Base-by-base conservation (phyloP, 2,113 vertebrate species). In the Mystacornis crossleyi region DNA sequence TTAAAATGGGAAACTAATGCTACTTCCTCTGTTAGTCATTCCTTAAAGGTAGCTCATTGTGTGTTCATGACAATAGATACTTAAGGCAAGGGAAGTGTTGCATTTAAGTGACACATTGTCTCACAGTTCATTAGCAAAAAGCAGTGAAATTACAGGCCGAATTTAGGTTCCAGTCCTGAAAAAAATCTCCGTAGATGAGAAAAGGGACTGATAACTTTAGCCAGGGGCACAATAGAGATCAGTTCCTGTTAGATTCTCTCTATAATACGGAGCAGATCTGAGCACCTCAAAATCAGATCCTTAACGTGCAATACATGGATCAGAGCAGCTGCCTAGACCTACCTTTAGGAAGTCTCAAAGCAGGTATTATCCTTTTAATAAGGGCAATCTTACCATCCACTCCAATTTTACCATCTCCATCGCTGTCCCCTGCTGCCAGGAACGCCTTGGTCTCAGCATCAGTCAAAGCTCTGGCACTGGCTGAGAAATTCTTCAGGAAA, bases 381-480 rank as follows among this genome's bases (percentile, higher is more conserved):
- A 80, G 34, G 23, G 14, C 50, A 40, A 4, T 28, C 97, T 98
- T 93, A 98, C 98, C 98, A 67, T 98, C 98, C 92, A 97, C 94
- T 97, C 98, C 98, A 28, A 98, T 99, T 98, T 98, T 98, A 86
- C 98, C 98, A 2, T 99, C 98, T 45, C 98, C 98, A 83, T 99
- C 98, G 12, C 94, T 95, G 89, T 99, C 98, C 34, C 98, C 98
- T 36, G 97, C 98, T 92, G 93, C 8, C 25, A 99, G 95, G 83
- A 99, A 98, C 1, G 65, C 45, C 94, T 98, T 96, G 86, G 98
- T 98, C 97, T 99, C 98, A 50, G 94, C 96, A 10, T 98, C 96
- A 15, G 97, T 99, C 96, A 98, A 72, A 88, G 84, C 94, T 97
- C 98, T 98, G 97, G 98, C 98, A 38, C 72, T 10, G 43, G 90